Percentiles rank a stretch among this genome's conserved stretches.
Evolutionary conservation across 2,888 invertebrate species (phyloP).

Genomic region (Chrysolina americana): DNA sequence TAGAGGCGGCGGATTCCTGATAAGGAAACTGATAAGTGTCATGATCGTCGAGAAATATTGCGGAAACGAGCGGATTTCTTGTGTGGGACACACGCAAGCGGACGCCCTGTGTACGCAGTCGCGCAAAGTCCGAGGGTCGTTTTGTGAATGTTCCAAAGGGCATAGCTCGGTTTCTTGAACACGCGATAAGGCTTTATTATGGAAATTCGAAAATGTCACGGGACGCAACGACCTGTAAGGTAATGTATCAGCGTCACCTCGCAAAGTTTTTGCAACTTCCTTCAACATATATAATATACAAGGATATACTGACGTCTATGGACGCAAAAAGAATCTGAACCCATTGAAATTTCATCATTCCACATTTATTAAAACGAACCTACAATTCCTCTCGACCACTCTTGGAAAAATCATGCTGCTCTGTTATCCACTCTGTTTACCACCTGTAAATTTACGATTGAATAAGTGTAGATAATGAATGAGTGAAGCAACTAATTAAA

Average conservation of each 20-base stretch:
- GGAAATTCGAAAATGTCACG: conserved; percentile 57
- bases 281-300: not conserved
- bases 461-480: too few species aligned
- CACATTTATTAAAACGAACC: too few species aligned
- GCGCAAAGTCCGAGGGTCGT: conserved; percentile 52
- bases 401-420: too few species aligned
- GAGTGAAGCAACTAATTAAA: too few species aligned
- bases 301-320: not conserved
- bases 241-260: conserved; percentile 37
- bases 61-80: conserved; percentile 65
- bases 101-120: conserved; percentile 50
- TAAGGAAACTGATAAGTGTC: conserved; percentile 63
- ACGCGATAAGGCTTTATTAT: conserved; percentile 61
- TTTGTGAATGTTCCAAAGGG: conserved; percentile 41
- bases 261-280: not conserved
- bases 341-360: too few species aligned
- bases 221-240: conserved; percentile 51
- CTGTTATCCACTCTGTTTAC: too few species aligned
- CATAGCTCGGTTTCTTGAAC: conserved; percentile 52
- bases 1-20: conserved; percentile 63
- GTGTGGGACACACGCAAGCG: conserved; percentile 66
- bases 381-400: too few species aligned
- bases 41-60: conserved; percentile 66
- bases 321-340: too few species aligned
- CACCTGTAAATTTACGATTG: too few species aligned